These are phyloP conservation scores for Eupithecia tripunctaria DNA, from an alignment of 2,888 invertebrate species.

Conservation along the genomic window DNA sequence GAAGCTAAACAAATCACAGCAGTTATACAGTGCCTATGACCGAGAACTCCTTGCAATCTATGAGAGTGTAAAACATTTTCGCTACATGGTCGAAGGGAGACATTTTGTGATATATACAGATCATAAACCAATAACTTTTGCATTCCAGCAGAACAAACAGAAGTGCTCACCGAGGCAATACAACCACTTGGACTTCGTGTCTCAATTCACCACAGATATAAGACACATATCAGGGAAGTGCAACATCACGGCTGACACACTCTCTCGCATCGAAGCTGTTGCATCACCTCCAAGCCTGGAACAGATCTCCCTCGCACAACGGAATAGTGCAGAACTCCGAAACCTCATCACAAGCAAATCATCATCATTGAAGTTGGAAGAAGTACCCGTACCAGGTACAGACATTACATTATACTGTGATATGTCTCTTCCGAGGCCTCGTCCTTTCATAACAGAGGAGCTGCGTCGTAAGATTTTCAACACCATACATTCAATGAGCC, in stretches of 20 bases:
- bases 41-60: not conserved
- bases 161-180: not conserved
- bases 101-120: not conserved
- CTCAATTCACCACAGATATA: not conserved
- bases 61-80: not conserved
- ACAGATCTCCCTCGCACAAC: too few species aligned
- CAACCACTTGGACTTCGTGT: not conserved
- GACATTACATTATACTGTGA: too few species aligned
- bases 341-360: too few species aligned
- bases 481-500: not conserved
- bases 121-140: not conserved
- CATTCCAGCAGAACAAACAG: conserved; percentile 1
- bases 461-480: too few species aligned
- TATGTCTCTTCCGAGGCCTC: too few species aligned
- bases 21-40: not conserved
- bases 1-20: too few species aligned
- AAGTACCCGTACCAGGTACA: too few species aligned
- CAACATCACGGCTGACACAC: not conserved
- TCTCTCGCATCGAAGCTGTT: not conserved
- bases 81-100: not conserved
- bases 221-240: not conserved
- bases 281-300: too few species aligned
- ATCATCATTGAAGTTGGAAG: too few species aligned
- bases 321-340: too few species aligned
- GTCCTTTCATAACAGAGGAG: too few species aligned